Conservation (phyloP, 2,888 invertebrate genomes). For the Drosophila borborema region DNA sequence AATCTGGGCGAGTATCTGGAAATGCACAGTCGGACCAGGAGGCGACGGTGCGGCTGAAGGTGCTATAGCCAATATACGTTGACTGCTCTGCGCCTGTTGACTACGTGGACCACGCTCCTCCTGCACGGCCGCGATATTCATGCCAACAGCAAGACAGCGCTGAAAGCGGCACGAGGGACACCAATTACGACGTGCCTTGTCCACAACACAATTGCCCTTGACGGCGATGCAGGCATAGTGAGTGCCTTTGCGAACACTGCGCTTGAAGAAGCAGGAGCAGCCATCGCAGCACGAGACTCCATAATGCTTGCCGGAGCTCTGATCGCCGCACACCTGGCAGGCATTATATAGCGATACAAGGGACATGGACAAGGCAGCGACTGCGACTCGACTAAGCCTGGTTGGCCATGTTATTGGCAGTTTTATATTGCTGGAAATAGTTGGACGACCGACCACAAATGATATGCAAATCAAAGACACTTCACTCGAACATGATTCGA, state of each 20-base stretch:
- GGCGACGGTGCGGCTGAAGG: slow-evolving; percentile 5
- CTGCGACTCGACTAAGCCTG: slow-evolving; percentile 30
- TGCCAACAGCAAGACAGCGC: slow-evolving; percentile 91
- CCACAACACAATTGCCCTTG: slow-evolving; percentile 90
- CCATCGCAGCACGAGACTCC: slow-evolving; percentile 95
- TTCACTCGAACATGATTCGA: slow-evolving; percentile 69
- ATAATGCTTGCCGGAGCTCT: slow-evolving; percentile 93
- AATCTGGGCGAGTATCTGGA: slow-evolving; percentile 88
- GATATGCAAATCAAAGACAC: slow-evolving; percentile 82
- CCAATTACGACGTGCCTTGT: slow-evolving; percentile 94
- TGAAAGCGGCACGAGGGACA: slow-evolving; percentile 93
- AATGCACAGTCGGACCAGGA: slow-evolving; percentile 81
- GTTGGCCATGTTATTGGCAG: slow-evolving; percentile 38
- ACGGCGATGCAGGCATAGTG: slow-evolving; percentile 92
- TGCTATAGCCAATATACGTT: slow-evolving; percentile 1
- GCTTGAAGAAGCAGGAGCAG: slow-evolving; percentile 95
- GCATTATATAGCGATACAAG: slow-evolving; percentile 35
- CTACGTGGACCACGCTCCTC: slow-evolving; percentile 92
- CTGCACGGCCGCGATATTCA: slow-evolving; percentile 93
- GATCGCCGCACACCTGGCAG: slow-evolving; percentile 93
- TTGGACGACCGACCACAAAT: slow-evolving; percentile 61
- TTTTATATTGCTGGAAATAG: slow-evolving; percentile 53
- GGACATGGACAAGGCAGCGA: slow-evolving; percentile 49
- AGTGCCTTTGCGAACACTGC: slow-evolving; percentile 91
- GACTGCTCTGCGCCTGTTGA: slow-evolving; percentile 40